Evolutionary conservation across 2,113 vertebrate genomes (phyloP).

Genomic region (Penelope pileata): DNA sequence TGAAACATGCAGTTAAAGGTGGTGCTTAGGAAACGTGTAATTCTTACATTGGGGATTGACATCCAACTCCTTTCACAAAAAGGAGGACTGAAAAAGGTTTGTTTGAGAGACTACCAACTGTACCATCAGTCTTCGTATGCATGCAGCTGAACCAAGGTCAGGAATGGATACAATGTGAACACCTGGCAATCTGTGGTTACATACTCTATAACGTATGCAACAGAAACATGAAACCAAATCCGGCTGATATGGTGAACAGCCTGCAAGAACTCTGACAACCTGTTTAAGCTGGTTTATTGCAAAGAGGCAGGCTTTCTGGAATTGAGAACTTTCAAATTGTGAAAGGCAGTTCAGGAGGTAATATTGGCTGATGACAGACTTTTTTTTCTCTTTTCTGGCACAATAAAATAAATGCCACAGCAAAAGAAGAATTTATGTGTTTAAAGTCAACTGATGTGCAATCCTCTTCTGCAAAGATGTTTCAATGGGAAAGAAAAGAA

Average conservation of each 20-base stretch:
- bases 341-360: constrained; percentile 31
- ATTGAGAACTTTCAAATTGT: neutral
- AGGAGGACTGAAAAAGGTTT: constrained; percentile 12
- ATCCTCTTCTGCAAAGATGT: constrained; percentile 47
- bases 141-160: constrained; percentile 23
- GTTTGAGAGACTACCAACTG: constrained; percentile 7
- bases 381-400: constrained; percentile 42
- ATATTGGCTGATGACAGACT: neutral
- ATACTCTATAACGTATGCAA: constrained; percentile 53
- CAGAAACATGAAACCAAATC: constrained; percentile 38
- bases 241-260: neutral
- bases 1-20: constrained; percentile 59
- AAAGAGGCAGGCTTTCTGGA: constrained; percentile 16
- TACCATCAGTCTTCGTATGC: constrained; percentile 15
- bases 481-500: constrained; percentile 28
- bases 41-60: neutral
- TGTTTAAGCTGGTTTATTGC: neutral
- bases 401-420: constrained; percentile 25
- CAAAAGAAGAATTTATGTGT: constrained; percentile 7
- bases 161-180: constrained; percentile 22
- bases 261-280: constrained; percentile 15
- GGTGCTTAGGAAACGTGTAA: constrained; percentile 29
- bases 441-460: constrained; percentile 23
- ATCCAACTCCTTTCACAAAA: constrained; percentile 34
- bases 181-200: constrained; percentile 58